Percentiles rank a stretch among this genome's conserved stretches.
Evolutionary conservation across 2,888 invertebrate genomes (phyloP).

Genomic region (Spodoptera littoralis): DNA sequence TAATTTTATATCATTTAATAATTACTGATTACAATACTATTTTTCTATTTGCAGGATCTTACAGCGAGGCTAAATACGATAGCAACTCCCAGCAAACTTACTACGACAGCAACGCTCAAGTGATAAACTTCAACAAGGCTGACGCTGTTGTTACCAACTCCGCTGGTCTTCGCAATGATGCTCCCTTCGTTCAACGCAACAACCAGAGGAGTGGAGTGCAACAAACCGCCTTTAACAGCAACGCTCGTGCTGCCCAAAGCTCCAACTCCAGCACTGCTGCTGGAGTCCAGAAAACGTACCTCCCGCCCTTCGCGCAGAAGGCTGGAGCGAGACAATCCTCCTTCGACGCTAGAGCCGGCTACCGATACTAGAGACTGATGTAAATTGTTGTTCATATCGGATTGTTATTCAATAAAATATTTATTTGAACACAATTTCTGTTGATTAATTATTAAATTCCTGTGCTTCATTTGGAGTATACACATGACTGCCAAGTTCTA

Average conservation of each 20-base stretch:
- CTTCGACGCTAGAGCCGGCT: slow-evolving; percentile 67
- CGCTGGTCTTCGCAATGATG: too few species aligned
- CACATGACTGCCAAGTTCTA: too few species aligned
- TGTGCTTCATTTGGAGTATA: neutral
- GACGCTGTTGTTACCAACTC: too few species aligned
- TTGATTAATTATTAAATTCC: too few species aligned
- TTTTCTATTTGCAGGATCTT: slow-evolving; percentile 69
- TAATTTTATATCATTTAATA: too few species aligned
- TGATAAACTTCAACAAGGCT: too few species aligned
- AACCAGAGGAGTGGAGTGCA: too few species aligned
- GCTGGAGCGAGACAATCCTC: slow-evolving; percentile 23
- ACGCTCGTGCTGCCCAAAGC: slow-evolving; percentile 15
- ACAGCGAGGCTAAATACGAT: slow-evolving; percentile 74
- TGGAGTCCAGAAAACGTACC: slow-evolving; percentile 65
- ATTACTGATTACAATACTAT: too few species aligned
- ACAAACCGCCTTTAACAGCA: slow-evolving; percentile 7
- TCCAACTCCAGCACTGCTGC: neutral
- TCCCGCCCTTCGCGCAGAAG: slow-evolving; percentile 66
- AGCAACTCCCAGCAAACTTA: slow-evolving; percentile 11
- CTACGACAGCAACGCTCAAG: slow-evolving; percentile 24
- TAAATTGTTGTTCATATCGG: slow-evolving; percentile 22
- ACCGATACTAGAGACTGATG: slow-evolving; percentile 60
- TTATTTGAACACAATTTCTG: slow-evolving; percentile 18
- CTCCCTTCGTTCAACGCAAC: too few species aligned
- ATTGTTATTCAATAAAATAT: slow-evolving; percentile 49